Evolutionary conservation across 2,797 vertebrate genomes (phyloP).

Genomic region (Trematomus bernacchii): DNA sequence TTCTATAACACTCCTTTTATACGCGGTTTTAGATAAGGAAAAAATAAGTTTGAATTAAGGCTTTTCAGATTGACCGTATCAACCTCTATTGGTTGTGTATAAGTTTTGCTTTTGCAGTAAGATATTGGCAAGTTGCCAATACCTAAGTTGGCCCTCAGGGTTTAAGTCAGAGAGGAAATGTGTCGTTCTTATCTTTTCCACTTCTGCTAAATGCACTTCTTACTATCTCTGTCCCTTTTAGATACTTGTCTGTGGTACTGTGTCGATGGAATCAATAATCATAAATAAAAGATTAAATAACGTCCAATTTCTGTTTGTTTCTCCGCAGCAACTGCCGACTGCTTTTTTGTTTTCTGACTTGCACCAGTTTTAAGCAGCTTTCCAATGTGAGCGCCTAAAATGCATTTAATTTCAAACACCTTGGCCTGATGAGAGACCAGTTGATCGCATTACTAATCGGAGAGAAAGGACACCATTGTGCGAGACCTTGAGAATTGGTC

Average conservation of each 20-base stretch:
- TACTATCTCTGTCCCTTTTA: not conserved
- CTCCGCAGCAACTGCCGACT: not conserved
- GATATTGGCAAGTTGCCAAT: too few species aligned
- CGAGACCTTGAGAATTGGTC: conserved; percentile 42
- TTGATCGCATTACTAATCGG: conserved; percentile 41
- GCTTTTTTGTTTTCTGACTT: conserved; percentile 4
- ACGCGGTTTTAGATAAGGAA: too few species aligned
- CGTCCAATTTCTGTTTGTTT: not conserved
- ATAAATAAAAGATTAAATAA: not conserved
- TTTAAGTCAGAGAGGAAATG: not conserved
- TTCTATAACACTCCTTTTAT: not conserved
- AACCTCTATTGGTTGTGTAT: not conserved
- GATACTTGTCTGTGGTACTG: not conserved
- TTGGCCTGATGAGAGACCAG: conserved; percentile 25
- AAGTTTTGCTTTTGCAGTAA: not conserved
- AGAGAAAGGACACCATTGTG: conserved; percentile 65
- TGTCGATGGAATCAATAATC: not conserved
- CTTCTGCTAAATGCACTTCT: conserved; percentile 4
- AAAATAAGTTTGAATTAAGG: not conserved
- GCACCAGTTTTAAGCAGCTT: conserved; percentile 20
- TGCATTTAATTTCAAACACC: conserved; percentile 38
- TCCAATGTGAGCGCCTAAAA: conserved; percentile 18
- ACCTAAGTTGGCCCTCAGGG: not conserved
- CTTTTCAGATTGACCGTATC: not conserved
- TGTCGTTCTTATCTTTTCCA: not conserved